These are phyloP conservation scores for Scomber colias DNA, from an alignment of 2,113 vertebrate genomes.

Conservation along the genomic window DNA sequence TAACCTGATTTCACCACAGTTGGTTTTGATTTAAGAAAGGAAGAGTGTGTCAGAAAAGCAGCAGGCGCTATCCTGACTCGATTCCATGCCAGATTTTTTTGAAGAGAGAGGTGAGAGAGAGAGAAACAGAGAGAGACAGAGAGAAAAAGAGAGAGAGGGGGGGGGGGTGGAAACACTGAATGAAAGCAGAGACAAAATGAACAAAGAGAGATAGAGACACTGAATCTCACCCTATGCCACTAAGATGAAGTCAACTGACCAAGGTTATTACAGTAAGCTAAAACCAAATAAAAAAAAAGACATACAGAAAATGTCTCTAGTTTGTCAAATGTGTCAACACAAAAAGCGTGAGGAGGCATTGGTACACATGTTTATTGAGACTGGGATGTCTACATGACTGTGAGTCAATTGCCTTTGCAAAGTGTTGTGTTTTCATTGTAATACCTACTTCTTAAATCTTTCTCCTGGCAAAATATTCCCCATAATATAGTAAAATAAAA, in stretches of 20 bases:
- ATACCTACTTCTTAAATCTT: too few species aligned
- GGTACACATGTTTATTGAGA: too few species aligned
- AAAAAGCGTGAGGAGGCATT: too few species aligned
- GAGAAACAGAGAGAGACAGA: conserved; percentile 68
- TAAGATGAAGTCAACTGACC: conserved; percentile 72
- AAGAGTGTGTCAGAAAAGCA: conserved; percentile 79
- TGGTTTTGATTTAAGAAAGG: conserved; percentile 81
- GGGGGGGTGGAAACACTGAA: conserved; percentile 29
- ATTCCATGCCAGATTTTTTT: conserved; percentile 72
- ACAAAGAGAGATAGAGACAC: conserved; percentile 66
- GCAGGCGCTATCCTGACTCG: conserved; percentile 72
- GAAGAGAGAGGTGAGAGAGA: conserved; percentile 48
- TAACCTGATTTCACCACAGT: conserved; percentile 80
- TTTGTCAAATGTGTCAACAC: too few species aligned
- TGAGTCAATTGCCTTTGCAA: too few species aligned
- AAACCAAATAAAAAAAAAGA: too few species aligned
- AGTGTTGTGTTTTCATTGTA: too few species aligned
- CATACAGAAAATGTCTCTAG: too few species aligned
- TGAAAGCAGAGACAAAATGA: conserved; percentile 64
- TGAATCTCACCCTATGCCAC: conserved; percentile 67
- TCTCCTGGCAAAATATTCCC: too few species aligned
- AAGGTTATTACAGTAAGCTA: too few species aligned
- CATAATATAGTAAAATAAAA: too few species aligned
- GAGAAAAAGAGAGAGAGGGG: neutral
- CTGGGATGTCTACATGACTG: too few species aligned